Evolutionary conservation across 2,797 vertebrate species (phyloP), one percentile per base, ranked within the genome.

Genomic region (Periophthalmus magnuspinnatus): DNA sequence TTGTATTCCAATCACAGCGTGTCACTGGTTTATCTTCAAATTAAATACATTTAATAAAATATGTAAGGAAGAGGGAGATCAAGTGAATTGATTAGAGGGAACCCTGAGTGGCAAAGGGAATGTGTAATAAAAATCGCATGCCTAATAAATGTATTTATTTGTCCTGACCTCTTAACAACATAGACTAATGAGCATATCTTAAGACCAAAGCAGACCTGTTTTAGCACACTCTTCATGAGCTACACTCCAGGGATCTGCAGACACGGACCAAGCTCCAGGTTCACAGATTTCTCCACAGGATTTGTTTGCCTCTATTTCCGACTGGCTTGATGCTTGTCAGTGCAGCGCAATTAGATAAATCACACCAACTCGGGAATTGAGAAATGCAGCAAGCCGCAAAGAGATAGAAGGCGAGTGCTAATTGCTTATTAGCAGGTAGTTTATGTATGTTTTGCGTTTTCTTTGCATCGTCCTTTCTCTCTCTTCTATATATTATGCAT

Each of bases 341-440:
- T 7, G 59, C 78, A 66, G 71, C 52, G 59, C 84, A 91, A 89
- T 92, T 91, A 91, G 87, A 86, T 85, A 86, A 83, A 90, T 91
- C 88, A 81, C 74, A 68, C 59, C 74, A 52, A 80, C 52, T n/a
- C 70, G 78, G 82, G 86, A 88, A 81, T 83, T 82, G 62, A 34
- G 74, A 84, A 86, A 81, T 75, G 80, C 45, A 74, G 82, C 38
- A 75, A 67, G 75, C 81, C 76, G 77, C 81, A 80, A 78, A 78
- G 74, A 41, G 13, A 21, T 64, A 69, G 32, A 66, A 67, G 16
- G 64, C 16, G 76, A 48, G 68, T 59, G 59, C 76, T 89, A 85
- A 87, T 89, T 87, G 82, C 85, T 85, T 84, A 86, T 90, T 80
- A 90, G 75, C 79, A 83, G 80, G 62, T 68, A 81, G 74, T 81